These are phyloP conservation scores for Antechinus stuartii DNA, from an alignment of 2,113 vertebrate genomes.

Conservation along the genomic window DNA sequence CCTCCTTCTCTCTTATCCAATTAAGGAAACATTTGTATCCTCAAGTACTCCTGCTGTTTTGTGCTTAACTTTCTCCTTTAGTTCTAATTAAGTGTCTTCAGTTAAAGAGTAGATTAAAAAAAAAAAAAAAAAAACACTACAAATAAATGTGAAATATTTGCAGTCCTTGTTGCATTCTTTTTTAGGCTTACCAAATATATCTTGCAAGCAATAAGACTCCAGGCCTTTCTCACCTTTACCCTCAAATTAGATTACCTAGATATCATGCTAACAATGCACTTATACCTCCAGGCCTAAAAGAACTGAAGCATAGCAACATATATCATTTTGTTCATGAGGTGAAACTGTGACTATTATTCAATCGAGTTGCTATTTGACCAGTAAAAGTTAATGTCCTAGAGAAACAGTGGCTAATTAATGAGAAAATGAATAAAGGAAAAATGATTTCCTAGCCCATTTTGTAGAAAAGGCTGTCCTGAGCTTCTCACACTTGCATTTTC, in stretches of 20 bases:
- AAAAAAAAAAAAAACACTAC: slow-evolving; percentile 32
- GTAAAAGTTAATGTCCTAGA: neutral
- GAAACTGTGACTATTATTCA: neutral
- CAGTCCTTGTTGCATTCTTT: neutral
- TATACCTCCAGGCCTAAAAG: neutral
- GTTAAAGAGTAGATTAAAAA: slow-evolving; percentile 44
- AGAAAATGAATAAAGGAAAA: neutral
- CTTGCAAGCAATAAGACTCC: neutral
- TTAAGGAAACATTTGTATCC: slow-evolving; percentile 69
- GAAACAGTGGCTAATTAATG: neutral
- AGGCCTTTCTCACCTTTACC: neutral
- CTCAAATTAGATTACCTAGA: neutral
- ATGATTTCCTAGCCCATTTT: neutral
- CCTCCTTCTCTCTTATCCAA: slow-evolving; percentile 47
- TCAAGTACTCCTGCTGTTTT: slow-evolving; percentile 51
- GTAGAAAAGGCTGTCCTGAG: neutral
- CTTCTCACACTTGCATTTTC: slow-evolving; percentile 15
- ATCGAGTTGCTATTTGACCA: neutral
- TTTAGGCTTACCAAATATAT: slow-evolving; percentile 17
- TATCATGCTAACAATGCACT: neutral
- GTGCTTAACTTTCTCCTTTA: slow-evolving; percentile 64
- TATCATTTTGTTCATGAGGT: neutral
- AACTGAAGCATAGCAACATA: neutral
- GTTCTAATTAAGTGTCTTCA: slow-evolving; percentile 72
- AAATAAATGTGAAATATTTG: slow-evolving; percentile 52